Base-by-base conservation (phyloP, 2,797 vertebrate genomes). In the Poeciliopsis gracilis region DNA sequence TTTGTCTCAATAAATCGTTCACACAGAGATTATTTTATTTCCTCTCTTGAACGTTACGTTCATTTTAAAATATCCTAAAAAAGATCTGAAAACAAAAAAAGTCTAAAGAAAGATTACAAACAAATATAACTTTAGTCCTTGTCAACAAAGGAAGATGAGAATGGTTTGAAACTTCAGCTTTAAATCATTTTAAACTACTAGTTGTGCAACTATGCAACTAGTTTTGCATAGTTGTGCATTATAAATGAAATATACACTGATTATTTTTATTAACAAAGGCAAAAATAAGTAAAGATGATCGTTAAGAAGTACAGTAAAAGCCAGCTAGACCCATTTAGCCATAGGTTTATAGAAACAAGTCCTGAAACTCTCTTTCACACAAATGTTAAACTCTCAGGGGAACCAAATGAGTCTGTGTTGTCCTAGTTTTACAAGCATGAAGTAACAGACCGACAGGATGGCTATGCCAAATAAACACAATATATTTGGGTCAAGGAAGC, bases 391-490 rank as follows among this genome's bases (percentile, higher is more conserved):
- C 30, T 33, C 47, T 66, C 57, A 46, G 9, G 18, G 38, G 30
- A 77, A 73, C 18, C 78, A 77, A 80, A 53, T 30, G 15, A 70
- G 15, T 69, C 59, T 16, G 25, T 13, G 30, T 74, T 81, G 53
- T 76, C 20, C 71, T 6, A 41, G 11, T 59, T 74, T 70, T 46
- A 73, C n/a, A 69, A 59, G 45, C 47, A 66, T 45, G 73, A 69
- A 73, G 16, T 46, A 66, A 47, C 2, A 23, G 20, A 72, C 20
- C 1, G 10, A 76, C 9, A 1, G 13, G 6, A 0, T 63, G 77
- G 72, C 69, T 53, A 2, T 47, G 8, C 18, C 78, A 73, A 85
- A 87, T 85, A 86, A 88, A 86, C 70, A 75, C 18, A 82, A 36
- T 46, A 47, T 79, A 72, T 36, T 70, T 59, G 41, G 16, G 15